Base-by-base conservation (phyloP, 2,888 invertebrate species). In the Agrotis segetum region DNA sequence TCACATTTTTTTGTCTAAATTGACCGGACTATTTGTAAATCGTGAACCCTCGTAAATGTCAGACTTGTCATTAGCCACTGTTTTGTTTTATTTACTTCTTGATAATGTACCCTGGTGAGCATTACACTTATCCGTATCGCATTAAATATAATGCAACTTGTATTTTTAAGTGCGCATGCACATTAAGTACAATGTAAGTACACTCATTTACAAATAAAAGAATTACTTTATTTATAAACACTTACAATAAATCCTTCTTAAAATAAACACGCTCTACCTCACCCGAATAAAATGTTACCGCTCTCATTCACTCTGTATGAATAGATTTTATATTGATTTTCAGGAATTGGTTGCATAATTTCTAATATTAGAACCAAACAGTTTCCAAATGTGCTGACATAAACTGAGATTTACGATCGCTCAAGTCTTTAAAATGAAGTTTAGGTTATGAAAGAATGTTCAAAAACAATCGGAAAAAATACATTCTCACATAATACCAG, bases 401-500 rank as follows among this genome's bases (percentile, higher is more conserved):
- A 93, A 93, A 93, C 88, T 81, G 81, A 59, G 85, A 89, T 95
- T 95, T 95, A 95, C 92, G 94, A 93, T 81, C 89, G 90, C 85
- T 84, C 77, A 83, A 89, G 92, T 87, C 90, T 93, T 91, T 92
- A 92, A 92, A 93, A 90, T 87, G 82, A 88, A 92, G 90, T 90
- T 93, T 90, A 90, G 91, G 88, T 94, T 94, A 93, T 94, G 94
- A 94, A 93, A 92, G 92, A 94, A 92, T 92, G 84, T 87, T 92
- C 84, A 89, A 79, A 92, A 93, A 93, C 93, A 92, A 91, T 92
- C 87, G 88, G 88, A 89, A 92, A 40, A 77, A 77, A 92, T 90
- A 88, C 87, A 89, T 91, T 88, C 86, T 88, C 88, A 84, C 88
- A 89, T 90, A 92, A 92, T 92, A 91, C 91, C 93, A 93, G 93